Base-by-base conservation (phyloP, 1,140 invertebrate species). In the Oedothorax gibbosus region DNA sequence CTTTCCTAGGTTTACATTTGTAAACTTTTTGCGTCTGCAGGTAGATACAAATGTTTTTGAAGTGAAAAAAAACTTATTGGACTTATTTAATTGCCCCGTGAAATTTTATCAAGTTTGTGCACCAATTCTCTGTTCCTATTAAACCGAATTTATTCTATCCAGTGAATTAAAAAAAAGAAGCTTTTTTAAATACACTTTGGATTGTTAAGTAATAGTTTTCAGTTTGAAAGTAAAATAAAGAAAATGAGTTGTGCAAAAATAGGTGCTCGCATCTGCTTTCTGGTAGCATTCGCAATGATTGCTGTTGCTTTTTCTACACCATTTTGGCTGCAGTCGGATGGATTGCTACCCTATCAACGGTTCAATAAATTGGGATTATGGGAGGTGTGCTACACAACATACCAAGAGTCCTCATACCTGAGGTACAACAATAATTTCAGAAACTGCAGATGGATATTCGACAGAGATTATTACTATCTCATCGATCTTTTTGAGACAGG, bases 381-480 rank as follows among this genome's bases (percentile, higher is more conserved):
- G 88, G 87, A 87, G 73, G 77, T 86, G 7, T 88, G 88, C 64
- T 88, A 87, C 50, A 78, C 78, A 14, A 72, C 73, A 7, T 87
- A 86, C 73, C 65, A 85, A 14, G 83, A 85, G 62, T 86, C 87
- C 20, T 35, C 75, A 7, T 84, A 86, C 18, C 85, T 86, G 18
- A 21, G 86, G 11, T 87, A 87, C 56, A 87, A 88, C 62, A 81
- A 86, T 11, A 83, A 76, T 10, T 86, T 85, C n/a, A 60, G 76
- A 15, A 86, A 86, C 5, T 88, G 88, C 60, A 60, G 85, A 66
- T 88, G 88, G 88, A 84, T 88, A 65, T 88, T 88, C 51, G 88
- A 88, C 64, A 79, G 85, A 84, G 88, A 88, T 62, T 87, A 87
- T 51, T 86, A 85, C 20, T 87, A 87, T 68, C 53, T 88, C 2